phyloP scores from a whole-genome alignment of 2,888 invertebrate species.

The Asteroscopus sphinx region DNA sequence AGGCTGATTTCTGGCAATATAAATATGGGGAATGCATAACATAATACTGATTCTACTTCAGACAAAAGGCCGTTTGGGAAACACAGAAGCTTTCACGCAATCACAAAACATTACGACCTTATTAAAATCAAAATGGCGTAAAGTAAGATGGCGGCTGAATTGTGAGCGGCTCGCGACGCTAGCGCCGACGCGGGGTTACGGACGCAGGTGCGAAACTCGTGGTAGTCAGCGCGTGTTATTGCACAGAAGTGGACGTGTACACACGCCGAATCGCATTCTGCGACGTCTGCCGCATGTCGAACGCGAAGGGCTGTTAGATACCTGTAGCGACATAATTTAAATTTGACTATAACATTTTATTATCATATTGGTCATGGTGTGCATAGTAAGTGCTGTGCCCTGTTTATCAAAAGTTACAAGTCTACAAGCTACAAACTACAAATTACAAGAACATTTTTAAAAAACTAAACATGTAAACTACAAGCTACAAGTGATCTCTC shows the following conservation, averaged over 20 bases:
- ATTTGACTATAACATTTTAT: neutral
- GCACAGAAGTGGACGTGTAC: constrained; percentile 96
- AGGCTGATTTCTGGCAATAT: constrained; percentile 12
- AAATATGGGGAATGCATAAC: constrained; percentile 19
- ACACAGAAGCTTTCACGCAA: constrained; percentile 34
- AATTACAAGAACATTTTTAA: no score
- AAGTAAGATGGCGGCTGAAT: constrained; percentile 81
- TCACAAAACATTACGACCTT: constrained; percentile 61
- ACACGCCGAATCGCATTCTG: constrained; percentile 93
- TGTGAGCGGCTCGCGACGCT: constrained; percentile 89
- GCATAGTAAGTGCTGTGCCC: no score
- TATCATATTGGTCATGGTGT: no score
- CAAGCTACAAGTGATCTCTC: no score
- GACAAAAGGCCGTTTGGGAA: constrained; percentile 30
- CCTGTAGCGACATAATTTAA: constrained; percentile 77
- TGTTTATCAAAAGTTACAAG: no score
- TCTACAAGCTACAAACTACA: no score
- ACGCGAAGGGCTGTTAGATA: constrained; percentile 94
- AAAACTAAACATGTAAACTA: no score
- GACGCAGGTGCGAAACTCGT: constrained; percentile 94
- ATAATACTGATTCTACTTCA: constrained; percentile 34
- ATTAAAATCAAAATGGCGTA: constrained; percentile 83
- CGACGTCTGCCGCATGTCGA: constrained; percentile 87
- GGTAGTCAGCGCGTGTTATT: constrained; percentile 95
- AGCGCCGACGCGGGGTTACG: constrained; percentile 94